These are phyloP conservation scores for Oxytorus armatus DNA, from an alignment of 2,888 invertebrate genomes.

Conservation along the genomic window DNA sequence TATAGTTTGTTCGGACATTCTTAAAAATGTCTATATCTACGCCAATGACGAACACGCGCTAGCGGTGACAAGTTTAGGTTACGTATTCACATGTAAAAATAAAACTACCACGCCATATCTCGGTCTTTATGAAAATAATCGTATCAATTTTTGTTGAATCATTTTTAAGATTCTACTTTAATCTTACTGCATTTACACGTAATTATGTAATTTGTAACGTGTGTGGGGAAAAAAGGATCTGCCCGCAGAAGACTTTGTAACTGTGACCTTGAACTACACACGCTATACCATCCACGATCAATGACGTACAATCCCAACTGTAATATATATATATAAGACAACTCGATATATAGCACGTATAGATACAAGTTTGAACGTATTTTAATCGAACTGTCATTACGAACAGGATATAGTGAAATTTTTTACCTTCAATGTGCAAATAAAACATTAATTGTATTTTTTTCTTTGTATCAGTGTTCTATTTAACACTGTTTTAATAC, in stretches of 20 bases:
- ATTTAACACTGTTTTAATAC: too few species aligned
- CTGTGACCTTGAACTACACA: conserved; percentile 59
- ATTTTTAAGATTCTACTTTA: not conserved
- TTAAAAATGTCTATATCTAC: conserved; percentile 16
- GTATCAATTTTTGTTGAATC: not conserved
- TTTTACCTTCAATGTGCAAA: too few species aligned
- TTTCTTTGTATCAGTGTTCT: too few species aligned
- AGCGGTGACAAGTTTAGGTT: conserved; percentile 51
- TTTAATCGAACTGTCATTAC: too few species aligned
- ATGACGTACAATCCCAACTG: conserved; percentile 9
- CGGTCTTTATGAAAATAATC: not conserved
- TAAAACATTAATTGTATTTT: too few species aligned
- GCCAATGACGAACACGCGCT: conserved; percentile 8
- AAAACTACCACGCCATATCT: not conserved
- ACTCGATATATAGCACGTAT: too few species aligned
- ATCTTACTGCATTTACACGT: too few species aligned
- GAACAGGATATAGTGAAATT: too few species aligned
- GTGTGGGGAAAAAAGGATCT: not conserved
- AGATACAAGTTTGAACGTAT: too few species aligned
- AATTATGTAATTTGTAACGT: too few species aligned
- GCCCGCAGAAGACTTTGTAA: not conserved
- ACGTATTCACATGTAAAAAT: conserved; percentile 5
- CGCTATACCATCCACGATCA: conserved; percentile 36
- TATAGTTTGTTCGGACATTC: not conserved
- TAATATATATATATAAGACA: not conserved